A percentile compares a stretch with the other conserved stretches of the same genome.
Conservation (phyloP, 1,140 invertebrate species). For the Lepeophtheirus salmonis region DNA sequence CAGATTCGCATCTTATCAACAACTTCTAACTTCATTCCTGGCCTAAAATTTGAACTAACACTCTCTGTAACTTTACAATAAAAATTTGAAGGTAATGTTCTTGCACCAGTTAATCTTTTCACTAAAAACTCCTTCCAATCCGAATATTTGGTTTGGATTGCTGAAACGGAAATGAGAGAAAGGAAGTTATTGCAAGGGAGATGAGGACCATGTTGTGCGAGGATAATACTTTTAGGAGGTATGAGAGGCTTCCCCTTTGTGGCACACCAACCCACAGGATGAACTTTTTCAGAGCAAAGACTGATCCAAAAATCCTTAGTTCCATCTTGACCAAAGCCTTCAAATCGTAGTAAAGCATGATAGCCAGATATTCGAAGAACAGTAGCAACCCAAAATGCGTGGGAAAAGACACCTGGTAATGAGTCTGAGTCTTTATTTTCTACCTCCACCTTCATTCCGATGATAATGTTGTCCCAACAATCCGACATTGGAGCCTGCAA, state of each 20-base stretch:
- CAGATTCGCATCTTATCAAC: constrained; percentile 88
- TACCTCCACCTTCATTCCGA: constrained; percentile 56
- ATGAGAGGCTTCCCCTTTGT: constrained; percentile 80
- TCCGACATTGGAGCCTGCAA: constrained; percentile 60
- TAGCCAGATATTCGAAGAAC: constrained; percentile 58
- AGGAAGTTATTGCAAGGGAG: background rate
- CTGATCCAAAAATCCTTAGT: constrained; percentile 90
- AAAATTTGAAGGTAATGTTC: constrained; percentile 77
- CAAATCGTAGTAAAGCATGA: constrained; percentile 51
- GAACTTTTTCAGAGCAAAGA: constrained; percentile 72
- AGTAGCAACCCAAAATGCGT: constrained; percentile 85
- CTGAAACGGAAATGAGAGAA: too few species aligned
- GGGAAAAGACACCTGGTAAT: constrained; percentile 48
- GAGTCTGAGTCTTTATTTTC: constrained; percentile 28
- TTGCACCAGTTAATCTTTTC: constrained; percentile 68
- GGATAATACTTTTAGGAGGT: constrained; percentile 51
- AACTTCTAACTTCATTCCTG: constrained; percentile 69
- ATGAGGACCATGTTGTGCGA: background rate
- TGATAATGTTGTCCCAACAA: constrained; percentile 76
- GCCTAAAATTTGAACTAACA: constrained; percentile 25
- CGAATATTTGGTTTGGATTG: constrained; percentile 60
- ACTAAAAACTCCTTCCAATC: constrained; percentile 92
- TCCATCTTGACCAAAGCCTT: constrained; percentile 70
- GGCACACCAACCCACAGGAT: constrained; percentile 91
- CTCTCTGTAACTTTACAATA: constrained; percentile 28